A percentile compares a stretch with the other conserved stretches of the same genome.
Conservation (phyloP, 2,113 vertebrate genomes). For the Nothoprocta pentlandii region DNA sequence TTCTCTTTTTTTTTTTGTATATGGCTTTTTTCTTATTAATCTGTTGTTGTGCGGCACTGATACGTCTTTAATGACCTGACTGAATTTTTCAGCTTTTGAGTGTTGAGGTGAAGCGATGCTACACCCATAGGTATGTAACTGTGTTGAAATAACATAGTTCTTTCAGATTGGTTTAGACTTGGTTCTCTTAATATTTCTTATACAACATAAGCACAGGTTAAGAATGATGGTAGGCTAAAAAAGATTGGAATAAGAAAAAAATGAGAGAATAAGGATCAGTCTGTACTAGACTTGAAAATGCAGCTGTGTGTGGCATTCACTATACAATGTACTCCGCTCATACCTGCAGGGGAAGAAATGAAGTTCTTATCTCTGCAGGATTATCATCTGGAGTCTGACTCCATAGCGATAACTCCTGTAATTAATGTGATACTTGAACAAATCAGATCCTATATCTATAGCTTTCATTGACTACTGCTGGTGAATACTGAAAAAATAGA, state of each 20-base stretch:
- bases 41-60: background rate
- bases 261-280: background rate
- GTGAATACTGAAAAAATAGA: background rate
- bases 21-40: accelerated
- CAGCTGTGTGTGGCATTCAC: background rate
- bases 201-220: background rate
- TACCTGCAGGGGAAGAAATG: background rate
- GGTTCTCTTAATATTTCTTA: background rate
- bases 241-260: background rate
- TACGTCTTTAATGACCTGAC: background rate
- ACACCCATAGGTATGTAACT: background rate
- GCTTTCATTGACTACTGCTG: background rate
- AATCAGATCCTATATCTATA: background rate
- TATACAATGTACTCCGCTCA: background rate
- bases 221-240: background rate
- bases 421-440: background rate
- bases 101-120: background rate
- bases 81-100: background rate
- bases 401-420: background rate
- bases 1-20: background rate
- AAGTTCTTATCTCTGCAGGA: background rate
- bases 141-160: background rate
- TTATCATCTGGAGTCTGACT: background rate
- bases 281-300: background rate
- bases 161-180: constrained; percentile 6